phyloP scores from a whole-genome alignment of 1,140 invertebrate genomes.

The Aricia agestis region DNA sequence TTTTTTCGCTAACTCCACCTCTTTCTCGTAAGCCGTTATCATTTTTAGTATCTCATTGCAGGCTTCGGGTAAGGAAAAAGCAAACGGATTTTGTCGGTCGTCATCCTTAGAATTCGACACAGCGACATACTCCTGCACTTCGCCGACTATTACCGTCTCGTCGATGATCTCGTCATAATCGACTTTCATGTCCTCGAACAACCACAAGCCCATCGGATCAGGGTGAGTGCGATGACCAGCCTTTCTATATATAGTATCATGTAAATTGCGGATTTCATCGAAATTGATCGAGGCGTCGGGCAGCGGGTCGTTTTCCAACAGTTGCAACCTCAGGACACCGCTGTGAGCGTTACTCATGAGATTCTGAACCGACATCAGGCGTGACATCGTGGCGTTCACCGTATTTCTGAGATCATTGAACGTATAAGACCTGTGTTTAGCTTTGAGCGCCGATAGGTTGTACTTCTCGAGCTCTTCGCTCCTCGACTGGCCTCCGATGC shows the following conservation, averaged over 20 bases:
- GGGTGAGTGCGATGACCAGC: conserved; percentile 26
- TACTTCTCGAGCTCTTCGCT: conserved; percentile 75
- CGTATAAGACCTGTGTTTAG: not conserved
- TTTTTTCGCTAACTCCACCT: not conserved
- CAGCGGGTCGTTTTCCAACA: not conserved
- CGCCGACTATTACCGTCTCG: not conserved
- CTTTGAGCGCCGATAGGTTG: conserved; percentile 47
- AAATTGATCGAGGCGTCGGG: not conserved
- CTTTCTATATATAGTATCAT: conserved; percentile 13
- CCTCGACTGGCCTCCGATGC: conserved; percentile 85
- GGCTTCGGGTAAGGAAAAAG: not conserved
- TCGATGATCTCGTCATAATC: not conserved
- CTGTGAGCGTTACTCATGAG: not conserved
- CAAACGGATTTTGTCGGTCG: not conserved
- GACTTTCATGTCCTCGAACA: conserved; percentile 41
- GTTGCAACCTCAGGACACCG: not conserved
- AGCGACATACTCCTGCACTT: not conserved
- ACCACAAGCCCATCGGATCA: conserved; percentile 44
- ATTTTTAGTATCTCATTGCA: not conserved
- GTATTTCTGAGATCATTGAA: not conserved
- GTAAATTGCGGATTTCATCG: conserved; percentile 16
- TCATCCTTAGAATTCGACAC: not conserved
- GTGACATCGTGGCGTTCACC: not conserved
- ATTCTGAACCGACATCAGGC: not conserved
- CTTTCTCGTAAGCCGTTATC: not conserved